Percentiles rank a stretch among this genome's conserved stretches.
These are phyloP conservation scores for Creontiades dilutus DNA, from an alignment of 2,888 invertebrate species.

Conservation along the genomic window DNA sequence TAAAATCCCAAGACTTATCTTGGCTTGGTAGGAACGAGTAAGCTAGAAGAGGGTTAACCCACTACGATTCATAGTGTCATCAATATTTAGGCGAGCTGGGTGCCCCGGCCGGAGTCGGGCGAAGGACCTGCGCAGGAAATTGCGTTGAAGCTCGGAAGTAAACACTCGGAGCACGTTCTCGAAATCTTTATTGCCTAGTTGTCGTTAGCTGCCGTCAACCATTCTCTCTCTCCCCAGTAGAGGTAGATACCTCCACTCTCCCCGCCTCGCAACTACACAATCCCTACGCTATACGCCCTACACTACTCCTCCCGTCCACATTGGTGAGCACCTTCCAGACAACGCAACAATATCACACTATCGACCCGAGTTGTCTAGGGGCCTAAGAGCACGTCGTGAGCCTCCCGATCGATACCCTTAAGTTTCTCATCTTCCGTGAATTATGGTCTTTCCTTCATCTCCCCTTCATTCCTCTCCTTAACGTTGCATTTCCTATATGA, in stretches of 20 bases:
- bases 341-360: conserved; percentile 36
- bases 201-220: conserved; percentile 30
- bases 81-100: conserved; percentile 1
- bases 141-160: conserved; percentile 42
- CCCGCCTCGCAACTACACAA: too few relatives aligned
- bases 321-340: not conserved
- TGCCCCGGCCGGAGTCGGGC: not conserved
- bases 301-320: not conserved
- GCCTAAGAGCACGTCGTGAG: conserved; percentile 29
- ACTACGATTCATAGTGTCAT: conserved; percentile 19
- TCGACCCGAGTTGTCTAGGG: conserved; percentile 20
- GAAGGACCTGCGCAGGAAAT: conserved; percentile 9
- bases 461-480: not conserved
- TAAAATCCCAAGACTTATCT: too few relatives aligned
- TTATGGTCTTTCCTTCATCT: conserved; percentile 21
- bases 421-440: conserved; percentile 35
- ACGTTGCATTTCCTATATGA: too few relatives aligned
- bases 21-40: too few relatives aligned
- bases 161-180: conserved; percentile 42
- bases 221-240: too few relatives aligned
- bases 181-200: conserved; percentile 39
- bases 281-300: not conserved
- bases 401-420: conserved; percentile 33
- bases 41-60: not conserved
- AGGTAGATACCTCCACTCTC: too few relatives aligned